Evolutionary conservation across 2,113 vertebrate species (phyloP).

Genomic region (Phalacrocorax carbo): DNA sequence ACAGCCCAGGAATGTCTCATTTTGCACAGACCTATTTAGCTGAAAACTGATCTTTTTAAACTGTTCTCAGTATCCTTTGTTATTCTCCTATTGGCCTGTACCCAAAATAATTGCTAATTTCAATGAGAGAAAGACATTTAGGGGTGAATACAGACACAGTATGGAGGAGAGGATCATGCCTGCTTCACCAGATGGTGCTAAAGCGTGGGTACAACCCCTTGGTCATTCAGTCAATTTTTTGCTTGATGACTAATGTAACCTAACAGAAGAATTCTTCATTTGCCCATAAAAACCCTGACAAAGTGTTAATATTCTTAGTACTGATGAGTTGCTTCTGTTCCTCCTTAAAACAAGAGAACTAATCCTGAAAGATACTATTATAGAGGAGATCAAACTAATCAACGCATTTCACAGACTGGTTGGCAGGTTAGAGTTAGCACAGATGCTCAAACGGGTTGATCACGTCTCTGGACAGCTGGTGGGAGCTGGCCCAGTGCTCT

Average conservation of each 20-base stretch:
- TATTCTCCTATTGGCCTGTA: background rate
- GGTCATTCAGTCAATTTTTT: background rate
- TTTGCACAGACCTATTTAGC: background rate
- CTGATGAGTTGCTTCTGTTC: background rate
- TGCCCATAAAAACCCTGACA: background rate
- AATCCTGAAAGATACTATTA: background rate
- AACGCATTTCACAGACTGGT: background rate
- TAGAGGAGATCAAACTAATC: background rate
- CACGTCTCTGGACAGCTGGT: background rate
- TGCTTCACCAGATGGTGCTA: background rate
- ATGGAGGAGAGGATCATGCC: background rate
- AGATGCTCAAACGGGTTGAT: background rate
- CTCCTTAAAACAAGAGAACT: background rate
- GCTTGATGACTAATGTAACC: background rate
- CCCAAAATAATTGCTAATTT: background rate
- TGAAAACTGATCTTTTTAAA: background rate
- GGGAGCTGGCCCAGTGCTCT: background rate
- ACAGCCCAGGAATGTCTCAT: background rate
- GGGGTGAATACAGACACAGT: background rate
- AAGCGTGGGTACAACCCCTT: background rate
- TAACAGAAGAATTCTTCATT: background rate
- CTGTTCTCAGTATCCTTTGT: fast-evolving
- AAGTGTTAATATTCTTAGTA: background rate
- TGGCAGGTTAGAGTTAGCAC: background rate
- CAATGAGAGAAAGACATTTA: background rate